These are phyloP conservation scores for Megaceryle alcyon DNA, from an alignment of 2,797 vertebrate genomes.

Conservation along the genomic window DNA sequence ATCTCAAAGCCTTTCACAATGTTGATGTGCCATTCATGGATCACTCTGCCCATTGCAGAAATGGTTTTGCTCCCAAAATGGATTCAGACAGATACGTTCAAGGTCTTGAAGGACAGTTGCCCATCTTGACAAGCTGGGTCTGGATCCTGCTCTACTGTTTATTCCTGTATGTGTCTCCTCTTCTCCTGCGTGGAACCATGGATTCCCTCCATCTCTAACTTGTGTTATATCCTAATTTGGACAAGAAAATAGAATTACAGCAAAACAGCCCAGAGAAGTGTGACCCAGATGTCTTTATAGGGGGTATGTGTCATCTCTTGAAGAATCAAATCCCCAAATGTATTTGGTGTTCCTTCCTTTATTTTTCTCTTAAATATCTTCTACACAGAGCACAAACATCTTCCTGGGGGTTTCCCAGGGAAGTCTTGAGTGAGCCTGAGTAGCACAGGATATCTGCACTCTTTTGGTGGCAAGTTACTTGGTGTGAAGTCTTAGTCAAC, in stretches of 20 bases:
- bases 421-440: background rate
- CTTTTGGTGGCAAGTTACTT: background rate
- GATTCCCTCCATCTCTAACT: background rate
- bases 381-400: background rate
- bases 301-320: background rate
- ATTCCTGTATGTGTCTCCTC: background rate
- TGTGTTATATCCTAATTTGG: background rate
- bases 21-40: accelerated
- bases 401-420: background rate
- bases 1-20: background rate
- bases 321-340: background rate
- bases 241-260: background rate
- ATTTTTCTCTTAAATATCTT: background rate
- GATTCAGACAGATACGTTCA: background rate
- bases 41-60: background rate
- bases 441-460: background rate
- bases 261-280: too few relatives aligned
- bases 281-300: background rate
- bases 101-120: background rate
- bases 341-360: background rate
- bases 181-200: background rate
- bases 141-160: background rate
- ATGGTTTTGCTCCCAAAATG: background rate
- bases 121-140: background rate
- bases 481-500: background rate